These are phyloP conservation scores for Sparus aurata DNA, from an alignment of 2,797 vertebrate genomes.

Conservation along the genomic window DNA sequence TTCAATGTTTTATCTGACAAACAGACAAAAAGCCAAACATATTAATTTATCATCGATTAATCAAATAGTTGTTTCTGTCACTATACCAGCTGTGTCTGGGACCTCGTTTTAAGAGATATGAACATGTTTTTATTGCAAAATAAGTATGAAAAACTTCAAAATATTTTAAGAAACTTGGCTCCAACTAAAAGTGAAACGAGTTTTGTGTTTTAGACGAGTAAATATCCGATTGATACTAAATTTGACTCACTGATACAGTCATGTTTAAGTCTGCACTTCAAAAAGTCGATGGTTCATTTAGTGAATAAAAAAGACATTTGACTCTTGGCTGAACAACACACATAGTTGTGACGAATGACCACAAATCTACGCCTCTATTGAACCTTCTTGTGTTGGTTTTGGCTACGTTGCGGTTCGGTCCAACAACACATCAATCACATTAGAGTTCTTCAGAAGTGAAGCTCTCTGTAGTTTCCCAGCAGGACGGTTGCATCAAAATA, in stretches of 20 bases:
- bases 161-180: too few species aligned
- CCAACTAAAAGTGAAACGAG: not conserved
- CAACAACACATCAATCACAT: not conserved
- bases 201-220: not conserved
- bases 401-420: not conserved
- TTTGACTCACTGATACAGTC: not conserved
- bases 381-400: not conserved
- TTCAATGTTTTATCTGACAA: too few species aligned
- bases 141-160: too few species aligned
- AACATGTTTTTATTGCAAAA: not conserved
- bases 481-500: slow-evolving; percentile 9
- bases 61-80: too few species aligned
- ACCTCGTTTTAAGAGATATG: not conserved
- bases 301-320: not conserved
- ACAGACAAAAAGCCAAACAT: too few species aligned
- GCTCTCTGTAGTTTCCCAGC: not conserved
- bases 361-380: not conserved
- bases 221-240: not conserved
- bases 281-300: not conserved
- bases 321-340: not conserved
- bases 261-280: not conserved
- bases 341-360: too few species aligned
- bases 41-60: too few species aligned
- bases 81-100: too few species aligned
- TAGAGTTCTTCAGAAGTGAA: not conserved